These are phyloP conservation scores for Columba livia DNA, from an alignment of 2,113 vertebrate genomes.

Conservation along the genomic window DNA sequence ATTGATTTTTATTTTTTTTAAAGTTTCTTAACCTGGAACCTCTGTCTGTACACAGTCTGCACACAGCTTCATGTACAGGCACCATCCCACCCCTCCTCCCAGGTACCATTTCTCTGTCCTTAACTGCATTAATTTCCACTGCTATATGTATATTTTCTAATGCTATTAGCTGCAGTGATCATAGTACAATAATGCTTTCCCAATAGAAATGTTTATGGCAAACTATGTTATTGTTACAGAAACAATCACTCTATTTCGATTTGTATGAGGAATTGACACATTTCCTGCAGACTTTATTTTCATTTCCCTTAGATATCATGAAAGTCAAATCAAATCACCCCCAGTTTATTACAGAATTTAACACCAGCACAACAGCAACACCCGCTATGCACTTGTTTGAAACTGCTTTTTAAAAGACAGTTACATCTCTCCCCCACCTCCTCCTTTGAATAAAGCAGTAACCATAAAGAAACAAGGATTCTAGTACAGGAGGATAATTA, in stretches of 20 bases:
- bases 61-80: background rate
- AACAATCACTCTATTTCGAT: conserved; percentile 38
- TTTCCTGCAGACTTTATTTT: conserved; percentile 50
- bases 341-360: conserved; percentile 34
- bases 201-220: conserved; percentile 28
- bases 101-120: background rate
- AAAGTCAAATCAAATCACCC: conserved; percentile 35
- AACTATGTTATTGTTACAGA: conserved; percentile 20
- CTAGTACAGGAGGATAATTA: background rate
- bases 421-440: background rate
- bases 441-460: background rate
- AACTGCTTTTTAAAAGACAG: background rate
- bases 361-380: background rate
- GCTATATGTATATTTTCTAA: background rate
- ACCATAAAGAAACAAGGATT: background rate
- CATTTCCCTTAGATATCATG: conserved; percentile 22
- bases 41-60: background rate
- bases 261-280: conserved; percentile 22
- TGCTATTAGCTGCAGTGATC: conserved; percentile 22
- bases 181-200: background rate
- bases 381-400: background rate
- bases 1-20: background rate
- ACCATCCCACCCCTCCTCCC: background rate
- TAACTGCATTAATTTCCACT: conserved; percentile 11
- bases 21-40: background rate